Conservation (phyloP, 1,140 invertebrate species). For the Venturia canescens region DNA sequence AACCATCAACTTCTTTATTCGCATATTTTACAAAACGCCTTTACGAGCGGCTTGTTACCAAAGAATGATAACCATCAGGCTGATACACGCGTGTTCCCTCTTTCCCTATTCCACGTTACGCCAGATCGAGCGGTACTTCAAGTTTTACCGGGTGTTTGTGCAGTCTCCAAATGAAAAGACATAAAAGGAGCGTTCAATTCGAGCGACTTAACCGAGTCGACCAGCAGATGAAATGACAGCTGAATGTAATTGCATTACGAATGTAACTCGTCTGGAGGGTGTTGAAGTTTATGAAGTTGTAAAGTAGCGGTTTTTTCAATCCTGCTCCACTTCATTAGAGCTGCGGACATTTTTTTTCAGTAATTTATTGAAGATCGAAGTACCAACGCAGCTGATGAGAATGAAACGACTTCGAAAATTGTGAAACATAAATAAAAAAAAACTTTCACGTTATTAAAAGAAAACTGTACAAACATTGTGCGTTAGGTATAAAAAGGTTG, state of each 20-base stretch:
- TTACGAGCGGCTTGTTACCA: slow-evolving; percentile 38
- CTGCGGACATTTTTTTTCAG: too few relatives aligned
- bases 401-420: too few relatives aligned
- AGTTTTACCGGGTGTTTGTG: background rate
- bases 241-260: background rate
- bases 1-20: slow-evolving; percentile 29
- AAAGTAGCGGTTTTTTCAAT: too few relatives aligned
- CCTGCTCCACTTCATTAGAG: too few relatives aligned
- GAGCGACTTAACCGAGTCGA: background rate
- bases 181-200: background rate
- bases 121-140: background rate
- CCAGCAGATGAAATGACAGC: background rate
- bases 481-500: too few relatives aligned
- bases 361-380: too few relatives aligned
- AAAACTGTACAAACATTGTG: too few relatives aligned
- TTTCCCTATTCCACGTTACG: slow-evolving; percentile 23
- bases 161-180: background rate
- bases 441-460: too few relatives aligned
- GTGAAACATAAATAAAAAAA: too few relatives aligned
- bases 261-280: background rate
- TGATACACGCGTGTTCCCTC: slow-evolving; percentile 28
- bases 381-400: too few relatives aligned
- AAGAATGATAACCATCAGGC: slow-evolving; percentile 42
- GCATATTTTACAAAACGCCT: slow-evolving; percentile 39
- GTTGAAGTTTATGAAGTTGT: background rate